phyloP scores from a whole-genome alignment of 2,888 invertebrate species.

The Lagria hirta region DNA sequence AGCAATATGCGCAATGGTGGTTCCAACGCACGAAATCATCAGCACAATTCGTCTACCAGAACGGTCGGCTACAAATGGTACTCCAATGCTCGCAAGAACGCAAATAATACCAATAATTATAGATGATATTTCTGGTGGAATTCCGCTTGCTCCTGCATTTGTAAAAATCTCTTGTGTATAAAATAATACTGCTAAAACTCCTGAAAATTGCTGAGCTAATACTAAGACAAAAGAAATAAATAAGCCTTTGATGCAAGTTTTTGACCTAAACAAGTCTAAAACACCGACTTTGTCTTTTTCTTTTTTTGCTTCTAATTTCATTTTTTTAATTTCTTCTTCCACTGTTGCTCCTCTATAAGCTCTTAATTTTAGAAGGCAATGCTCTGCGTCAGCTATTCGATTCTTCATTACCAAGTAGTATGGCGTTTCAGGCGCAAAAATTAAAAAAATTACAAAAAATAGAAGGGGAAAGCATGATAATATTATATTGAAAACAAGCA shows the following conservation, averaged over 20 bases:
- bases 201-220: too few species aligned
- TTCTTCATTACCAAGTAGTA: slow-evolving; percentile 11
- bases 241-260: too few species aligned
- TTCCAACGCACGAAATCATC: slow-evolving; percentile 66
- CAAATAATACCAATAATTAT: slow-evolving; percentile 78
- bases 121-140: slow-evolving; percentile 65
- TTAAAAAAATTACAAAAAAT: slow-evolving; percentile 29
- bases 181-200: too few species aligned
- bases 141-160: too few species aligned
- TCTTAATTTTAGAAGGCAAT: too few species aligned
- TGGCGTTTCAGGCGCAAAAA: slow-evolving; percentile 27
- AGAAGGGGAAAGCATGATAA: slow-evolving; percentile 27
- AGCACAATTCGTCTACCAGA: slow-evolving; percentile 72
- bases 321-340: too few species aligned
- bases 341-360: too few species aligned
- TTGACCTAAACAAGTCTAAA: too few species aligned
- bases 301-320: too few species aligned
- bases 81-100: slow-evolving; percentile 67
- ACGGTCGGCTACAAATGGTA: slow-evolving; percentile 73
- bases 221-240: too few species aligned
- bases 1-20: slow-evolving; percentile 57
- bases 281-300: too few species aligned
- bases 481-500: slow-evolving; percentile 33
- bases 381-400: background rate
- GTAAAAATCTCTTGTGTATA: too few species aligned